Base-by-base conservation (phyloP, 2,113 vertebrate species). In the Tupaia tana region DNA sequence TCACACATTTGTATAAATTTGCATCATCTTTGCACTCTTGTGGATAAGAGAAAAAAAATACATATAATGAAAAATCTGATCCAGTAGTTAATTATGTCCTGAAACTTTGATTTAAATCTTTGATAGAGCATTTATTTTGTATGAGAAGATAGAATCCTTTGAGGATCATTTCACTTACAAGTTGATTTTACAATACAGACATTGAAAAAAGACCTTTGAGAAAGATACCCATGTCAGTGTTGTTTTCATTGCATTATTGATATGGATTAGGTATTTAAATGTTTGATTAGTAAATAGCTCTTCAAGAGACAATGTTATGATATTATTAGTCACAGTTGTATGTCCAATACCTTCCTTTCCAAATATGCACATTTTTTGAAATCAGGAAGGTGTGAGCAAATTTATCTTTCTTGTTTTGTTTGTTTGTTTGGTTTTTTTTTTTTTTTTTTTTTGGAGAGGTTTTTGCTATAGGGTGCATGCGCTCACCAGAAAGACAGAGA, bases 61-160 rank as follows among this genome's bases (percentile, higher is more conserved):
- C 73, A 2, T 89, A 88, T 93, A 88, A 87, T 19, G 6, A 79
- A 79, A 94, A 94, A 58, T 59, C 12, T 83, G 59, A 59, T 29
- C 15, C 11, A 78, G 15, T 11, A 52, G 61, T 80, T 78, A 52
- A 75, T 94, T 86, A 95, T 84, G 61, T 7, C 24, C 29, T 70
- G 61, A 27, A 74, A 87, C 24, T 66, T 67, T 61, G 12, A 85
- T 70, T 87, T 31, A 29, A 92, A 61, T 95, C 63, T 89, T 89
- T 91, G 20, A 87, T 73, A 71, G 11, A 66, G 1, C 3, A 9
- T 34, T 31, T 81, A 56, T 63, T 90, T n/a, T 87, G 8, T 22
- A 73, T 81, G 54, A 24, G 9, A 64, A 71, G 20, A 81, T 75
- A 61, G 29, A 90, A 80, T 25, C 61, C 19, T 74, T 83, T 90